A percentile compares a stretch with the other conserved stretches of the same genome.
phyloP scores from a whole-genome alignment of 2,113 vertebrate genomes.

The Syrmaticus mikado region DNA sequence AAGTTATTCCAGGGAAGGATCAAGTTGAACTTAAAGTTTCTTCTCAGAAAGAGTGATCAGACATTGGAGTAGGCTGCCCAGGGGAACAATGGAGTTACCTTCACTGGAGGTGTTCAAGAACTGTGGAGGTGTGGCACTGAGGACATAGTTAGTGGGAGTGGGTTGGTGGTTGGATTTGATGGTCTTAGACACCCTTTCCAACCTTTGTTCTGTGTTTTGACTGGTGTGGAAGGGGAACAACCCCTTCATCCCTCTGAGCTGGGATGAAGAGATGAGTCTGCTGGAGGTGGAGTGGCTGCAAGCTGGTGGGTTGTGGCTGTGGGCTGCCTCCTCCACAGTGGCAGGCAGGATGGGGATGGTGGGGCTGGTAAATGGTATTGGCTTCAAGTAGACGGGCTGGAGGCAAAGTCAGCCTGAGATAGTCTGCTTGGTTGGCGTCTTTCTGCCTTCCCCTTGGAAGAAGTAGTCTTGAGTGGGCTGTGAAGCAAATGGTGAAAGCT shows the following conservation, averaged over 20 bases:
- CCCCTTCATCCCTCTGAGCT: no score
- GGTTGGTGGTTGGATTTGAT: background rate
- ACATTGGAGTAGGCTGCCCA: no score
- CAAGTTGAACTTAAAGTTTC: background rate
- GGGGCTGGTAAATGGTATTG: background rate
- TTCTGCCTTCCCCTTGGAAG: background rate
- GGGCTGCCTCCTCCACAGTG: background rate
- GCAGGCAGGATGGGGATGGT: background rate
- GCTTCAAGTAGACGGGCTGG: background rate
- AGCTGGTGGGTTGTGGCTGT: accelerated
- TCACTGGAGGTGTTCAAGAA: background rate
- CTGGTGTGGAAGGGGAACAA: background rate
- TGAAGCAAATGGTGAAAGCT: background rate
- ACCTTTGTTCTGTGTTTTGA: background rate
- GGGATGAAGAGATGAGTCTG: background rate
- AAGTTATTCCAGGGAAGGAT: background rate
- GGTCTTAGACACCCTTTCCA: background rate
- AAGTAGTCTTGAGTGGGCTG: accelerated
- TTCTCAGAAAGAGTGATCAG: background rate
- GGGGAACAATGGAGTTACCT: background rate
- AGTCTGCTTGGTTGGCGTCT: background rate
- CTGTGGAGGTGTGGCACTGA: background rate
- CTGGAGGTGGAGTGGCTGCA: background rate
- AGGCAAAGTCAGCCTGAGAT: background rate
- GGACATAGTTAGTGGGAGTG: background rate